These are phyloP conservation scores for Petroica traversi DNA, from an alignment of 2,113 vertebrate species.

Conservation along the genomic window DNA sequence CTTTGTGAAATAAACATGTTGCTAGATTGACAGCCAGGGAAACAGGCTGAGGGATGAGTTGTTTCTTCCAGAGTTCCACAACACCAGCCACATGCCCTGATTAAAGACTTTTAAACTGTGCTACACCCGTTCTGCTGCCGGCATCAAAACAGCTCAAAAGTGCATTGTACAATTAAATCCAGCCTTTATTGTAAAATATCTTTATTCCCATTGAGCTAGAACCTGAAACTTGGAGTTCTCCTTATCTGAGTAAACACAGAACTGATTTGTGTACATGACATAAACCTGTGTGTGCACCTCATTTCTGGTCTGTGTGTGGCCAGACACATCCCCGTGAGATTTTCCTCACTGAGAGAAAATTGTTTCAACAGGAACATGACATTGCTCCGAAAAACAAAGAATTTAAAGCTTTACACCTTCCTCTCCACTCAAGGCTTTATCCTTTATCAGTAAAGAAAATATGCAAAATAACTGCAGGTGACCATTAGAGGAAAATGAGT, in stretches of 20 bases:
- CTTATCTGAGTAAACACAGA: background rate
- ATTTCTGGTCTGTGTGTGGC: background rate
- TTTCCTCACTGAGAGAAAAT: background rate
- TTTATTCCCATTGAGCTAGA: background rate
- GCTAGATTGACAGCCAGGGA: background rate
- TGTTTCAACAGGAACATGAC: background rate
- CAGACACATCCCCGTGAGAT: rapidly evolving
- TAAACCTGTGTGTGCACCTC: rapidly evolving
- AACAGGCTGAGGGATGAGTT: background rate
- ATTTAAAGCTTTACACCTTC: background rate
- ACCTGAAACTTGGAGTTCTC: background rate
- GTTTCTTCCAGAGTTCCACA: background rate
- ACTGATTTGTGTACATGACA: rapidly evolving
- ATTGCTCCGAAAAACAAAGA: background rate
- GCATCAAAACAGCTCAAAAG: background rate
- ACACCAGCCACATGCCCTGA: background rate
- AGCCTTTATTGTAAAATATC: background rate
- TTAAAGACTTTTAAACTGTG: background rate
- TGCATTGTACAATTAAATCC: background rate
- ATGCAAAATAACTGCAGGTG: background rate
- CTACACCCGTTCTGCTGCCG: background rate
- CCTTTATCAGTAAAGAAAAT: background rate
- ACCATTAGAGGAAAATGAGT: background rate
- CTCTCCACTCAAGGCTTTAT: background rate
- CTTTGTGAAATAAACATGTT: constrained; percentile 14